These are phyloP conservation scores for Volucella bombylans DNA, from an alignment of 2,888 invertebrate species.

Conservation along the genomic window DNA sequence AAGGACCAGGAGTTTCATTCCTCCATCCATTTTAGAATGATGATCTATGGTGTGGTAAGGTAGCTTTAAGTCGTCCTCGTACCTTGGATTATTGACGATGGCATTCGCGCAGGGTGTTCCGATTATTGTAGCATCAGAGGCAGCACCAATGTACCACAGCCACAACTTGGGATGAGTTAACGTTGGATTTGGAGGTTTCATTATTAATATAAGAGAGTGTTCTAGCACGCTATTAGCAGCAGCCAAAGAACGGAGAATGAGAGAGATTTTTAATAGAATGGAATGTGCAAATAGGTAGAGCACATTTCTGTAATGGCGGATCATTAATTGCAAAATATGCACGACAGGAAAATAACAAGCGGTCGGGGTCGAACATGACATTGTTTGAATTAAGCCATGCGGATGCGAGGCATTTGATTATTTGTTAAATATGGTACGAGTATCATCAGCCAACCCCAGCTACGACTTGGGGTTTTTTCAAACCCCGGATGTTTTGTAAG, in stretches of 20 bases:
- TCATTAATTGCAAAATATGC: constrained; percentile 70
- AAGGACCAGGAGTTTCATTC: neutral
- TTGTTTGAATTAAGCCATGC: constrained; percentile 35
- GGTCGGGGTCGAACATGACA: neutral
- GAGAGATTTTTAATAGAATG: constrained; percentile 38
- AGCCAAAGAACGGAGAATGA: neutral
- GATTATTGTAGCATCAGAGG: constrained; percentile 19
- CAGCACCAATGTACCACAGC: too few species aligned
- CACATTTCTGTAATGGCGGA: constrained; percentile 58
- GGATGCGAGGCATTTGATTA: constrained; percentile 47
- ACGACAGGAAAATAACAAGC: neutral
- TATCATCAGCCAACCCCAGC: neutral
- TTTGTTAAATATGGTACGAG: constrained; percentile 15
- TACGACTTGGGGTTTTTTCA: constrained; percentile 35
- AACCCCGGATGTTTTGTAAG: constrained; percentile 25
- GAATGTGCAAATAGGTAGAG: constrained; percentile 16
- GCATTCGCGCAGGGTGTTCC: constrained; percentile 21
- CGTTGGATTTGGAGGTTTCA: constrained; percentile 46
- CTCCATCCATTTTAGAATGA: too few species aligned
- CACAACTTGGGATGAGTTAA: constrained; percentile 39
- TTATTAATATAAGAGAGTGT: constrained; percentile 46
- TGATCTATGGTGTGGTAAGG: too few species aligned
- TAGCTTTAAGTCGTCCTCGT: neutral
- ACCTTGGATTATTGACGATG: constrained; percentile 24
- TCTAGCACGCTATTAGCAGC: constrained; percentile 29